These are phyloP conservation scores for Parazoanthus swiftii DNA, from an alignment of 92 coral and sea anemone genomes.

Conservation along the genomic window DNA sequence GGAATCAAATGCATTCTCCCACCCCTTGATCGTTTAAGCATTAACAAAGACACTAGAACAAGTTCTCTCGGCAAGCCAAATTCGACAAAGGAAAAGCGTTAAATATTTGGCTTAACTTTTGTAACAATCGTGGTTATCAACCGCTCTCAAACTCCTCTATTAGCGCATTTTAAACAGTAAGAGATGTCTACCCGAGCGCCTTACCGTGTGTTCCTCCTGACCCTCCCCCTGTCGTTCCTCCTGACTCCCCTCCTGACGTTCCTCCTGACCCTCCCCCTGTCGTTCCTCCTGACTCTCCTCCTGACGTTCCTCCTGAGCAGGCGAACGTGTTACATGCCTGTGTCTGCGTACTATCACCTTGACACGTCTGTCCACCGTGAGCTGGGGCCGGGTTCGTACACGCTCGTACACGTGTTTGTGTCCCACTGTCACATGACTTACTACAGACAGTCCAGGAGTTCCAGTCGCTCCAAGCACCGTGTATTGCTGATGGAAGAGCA, in stretches of 20 bases:
- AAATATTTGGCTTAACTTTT: neutral
- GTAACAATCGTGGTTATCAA: neutral
- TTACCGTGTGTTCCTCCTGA: neutral
- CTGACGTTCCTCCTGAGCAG: neutral
- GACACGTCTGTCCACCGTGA: constrained; percentile 4
- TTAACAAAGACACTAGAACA: no score
- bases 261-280: neutral
- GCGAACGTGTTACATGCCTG: neutral
- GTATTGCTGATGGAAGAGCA: constrained; percentile 12
- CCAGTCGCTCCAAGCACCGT: constrained; percentile 34
- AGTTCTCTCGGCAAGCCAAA: no score
- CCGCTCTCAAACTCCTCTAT: neutral
- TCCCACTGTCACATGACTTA: constrained; percentile 22
- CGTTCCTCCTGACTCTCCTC: neutral
- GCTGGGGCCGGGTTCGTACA: constrained; percentile 34
- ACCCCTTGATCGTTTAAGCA: no score
- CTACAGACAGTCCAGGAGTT: constrained; percentile 16
- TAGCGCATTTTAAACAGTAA: neutral
- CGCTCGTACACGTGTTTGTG: constrained; percentile 10
- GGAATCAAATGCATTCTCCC: no score
- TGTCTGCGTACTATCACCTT: constrained; percentile 3
- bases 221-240: neutral
- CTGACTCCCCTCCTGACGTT: neutral
- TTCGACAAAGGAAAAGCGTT: no score
- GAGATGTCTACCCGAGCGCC: neutral